Percentiles rank a stretch among this genome's conserved stretches.
These are phyloP conservation scores for Apamea monoglypha DNA, from an alignment of 2,888 invertebrate species.

Conservation along the genomic window DNA sequence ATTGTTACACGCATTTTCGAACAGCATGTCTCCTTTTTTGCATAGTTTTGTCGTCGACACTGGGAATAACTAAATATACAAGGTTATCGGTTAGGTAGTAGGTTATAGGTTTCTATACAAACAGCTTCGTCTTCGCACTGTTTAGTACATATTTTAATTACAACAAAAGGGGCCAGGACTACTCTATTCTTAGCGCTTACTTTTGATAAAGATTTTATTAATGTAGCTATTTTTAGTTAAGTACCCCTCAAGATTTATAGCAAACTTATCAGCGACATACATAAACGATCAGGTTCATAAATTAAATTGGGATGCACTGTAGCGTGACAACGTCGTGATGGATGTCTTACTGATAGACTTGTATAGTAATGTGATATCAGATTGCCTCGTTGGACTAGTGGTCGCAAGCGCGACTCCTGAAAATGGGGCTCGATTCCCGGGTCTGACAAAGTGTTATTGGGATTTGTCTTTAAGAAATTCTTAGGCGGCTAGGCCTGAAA, in stretches of 20 bases:
- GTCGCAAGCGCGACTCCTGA: background rate
- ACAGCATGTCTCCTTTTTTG: background rate
- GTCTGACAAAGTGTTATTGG: background rate
- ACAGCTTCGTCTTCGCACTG: background rate
- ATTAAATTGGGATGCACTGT: conserved; percentile 2
- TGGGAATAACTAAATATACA: too few relatives aligned
- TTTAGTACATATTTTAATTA: background rate
- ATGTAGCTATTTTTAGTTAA: background rate
- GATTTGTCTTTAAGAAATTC: background rate
- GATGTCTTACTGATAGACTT: conserved; percentile 3
- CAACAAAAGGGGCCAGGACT: background rate
- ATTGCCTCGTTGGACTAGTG: background rate
- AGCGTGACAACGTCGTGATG: conserved; percentile 2
- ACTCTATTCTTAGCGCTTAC: background rate
- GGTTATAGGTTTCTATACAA: too few relatives aligned
- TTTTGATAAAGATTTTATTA: background rate
- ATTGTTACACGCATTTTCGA: background rate
- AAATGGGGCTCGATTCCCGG: background rate
- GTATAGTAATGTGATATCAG: conserved; percentile 9
- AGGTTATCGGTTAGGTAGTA: too few relatives aligned
- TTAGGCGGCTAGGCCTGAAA: too few relatives aligned
- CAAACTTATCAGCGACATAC: background rate
- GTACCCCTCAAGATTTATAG: background rate
- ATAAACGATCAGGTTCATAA: background rate
- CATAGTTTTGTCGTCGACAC: background rate